Evolutionary conservation across 2,797 vertebrate species (phyloP).

Genomic region (Smutsia temminckii): DNA sequence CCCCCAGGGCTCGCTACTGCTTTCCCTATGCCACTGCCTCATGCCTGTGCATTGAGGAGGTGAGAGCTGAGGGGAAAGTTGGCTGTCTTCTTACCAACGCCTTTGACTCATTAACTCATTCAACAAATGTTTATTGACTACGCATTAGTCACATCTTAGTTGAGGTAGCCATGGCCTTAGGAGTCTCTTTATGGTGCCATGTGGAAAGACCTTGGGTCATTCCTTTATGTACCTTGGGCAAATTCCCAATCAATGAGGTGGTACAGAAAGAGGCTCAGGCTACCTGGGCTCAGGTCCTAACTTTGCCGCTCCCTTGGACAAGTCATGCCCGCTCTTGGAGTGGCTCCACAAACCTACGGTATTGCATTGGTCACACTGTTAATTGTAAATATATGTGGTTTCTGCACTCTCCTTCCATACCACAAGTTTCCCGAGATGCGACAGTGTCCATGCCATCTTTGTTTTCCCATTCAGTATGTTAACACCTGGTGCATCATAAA

Average conservation of each 20-base stretch:
- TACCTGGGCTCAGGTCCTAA: not conserved
- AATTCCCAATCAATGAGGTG: not conserved
- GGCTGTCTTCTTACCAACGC: not conserved
- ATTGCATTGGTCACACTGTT: not conserved
- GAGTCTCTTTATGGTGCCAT: constrained; percentile 30
- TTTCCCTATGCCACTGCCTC: not conserved
- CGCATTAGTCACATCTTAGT: not conserved
- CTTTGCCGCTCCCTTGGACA: not conserved
- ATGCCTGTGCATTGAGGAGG: not conserved
- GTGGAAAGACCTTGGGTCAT: constrained; percentile 33
- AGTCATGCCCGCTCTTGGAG: not conserved
- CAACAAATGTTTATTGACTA: constrained; percentile 41
- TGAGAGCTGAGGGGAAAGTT: constrained; percentile 9
- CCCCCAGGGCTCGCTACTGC: not conserved
- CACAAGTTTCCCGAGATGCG: not conserved
- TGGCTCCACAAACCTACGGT: not conserved
- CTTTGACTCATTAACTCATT: constrained; percentile 51
- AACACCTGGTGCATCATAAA: not conserved
- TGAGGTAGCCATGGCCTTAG: constrained; percentile 20
- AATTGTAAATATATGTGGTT: not conserved
- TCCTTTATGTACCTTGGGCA: not conserved
- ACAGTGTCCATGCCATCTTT: not conserved
- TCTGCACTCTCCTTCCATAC: not conserved
- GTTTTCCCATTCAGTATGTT: not conserved
- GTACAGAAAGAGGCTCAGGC: not conserved